Evolutionary conservation across 2,113 vertebrate species (phyloP), one percentile per base, ranked within the genome.

Genomic region (Gopherus evgoodei): DNA sequence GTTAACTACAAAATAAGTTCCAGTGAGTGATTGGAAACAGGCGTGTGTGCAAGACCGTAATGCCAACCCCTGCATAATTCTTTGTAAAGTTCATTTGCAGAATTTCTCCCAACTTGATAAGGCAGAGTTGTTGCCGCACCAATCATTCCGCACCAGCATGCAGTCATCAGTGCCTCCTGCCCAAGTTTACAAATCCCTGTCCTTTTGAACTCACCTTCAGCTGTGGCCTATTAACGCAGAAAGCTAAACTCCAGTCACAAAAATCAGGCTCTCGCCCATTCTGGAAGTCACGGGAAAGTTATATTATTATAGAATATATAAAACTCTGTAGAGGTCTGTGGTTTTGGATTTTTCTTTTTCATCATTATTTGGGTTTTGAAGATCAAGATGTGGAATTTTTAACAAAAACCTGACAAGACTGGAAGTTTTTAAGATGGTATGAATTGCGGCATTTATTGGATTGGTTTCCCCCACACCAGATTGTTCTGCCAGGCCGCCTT

Each of bases 1-100:
- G 98, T 98, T 98, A 98, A 98, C 98, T 98, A 98, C 98, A 98
- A 98, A 98, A 98, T 98, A 98, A 98, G 98, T 98, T 98, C 98
- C 98, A 97, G 97, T 98, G 98, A 98, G 97, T 98, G 98, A 98
- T 98, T 98, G 98, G 98, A 98, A 98, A 98, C 98, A 98, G 98
- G 98, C 97, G 19, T 95, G 96, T 91, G 96, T 88, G 98, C 95
- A 98, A 98, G 88, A 93, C 98, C 92, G 96, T 93, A 98, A 98
- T 97, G 98, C 98, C 98, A 98, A 97, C 94, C 95, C 97, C 84
- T 82, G 96, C 98, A 97, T 98, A 98, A 98, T 97, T 98, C 98
- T 98, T 89, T 94, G 94, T 96, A 97, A 98, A 98, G 97, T 98
- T 98, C 98, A 98, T 98, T 98, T 98, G 97, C 97, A 97, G 96